A percentile compares a stretch with the other conserved stretches of the same genome.
Conservation (phyloP, 2,888 invertebrate genomes). For the Scaptomyza polygonia region DNA sequence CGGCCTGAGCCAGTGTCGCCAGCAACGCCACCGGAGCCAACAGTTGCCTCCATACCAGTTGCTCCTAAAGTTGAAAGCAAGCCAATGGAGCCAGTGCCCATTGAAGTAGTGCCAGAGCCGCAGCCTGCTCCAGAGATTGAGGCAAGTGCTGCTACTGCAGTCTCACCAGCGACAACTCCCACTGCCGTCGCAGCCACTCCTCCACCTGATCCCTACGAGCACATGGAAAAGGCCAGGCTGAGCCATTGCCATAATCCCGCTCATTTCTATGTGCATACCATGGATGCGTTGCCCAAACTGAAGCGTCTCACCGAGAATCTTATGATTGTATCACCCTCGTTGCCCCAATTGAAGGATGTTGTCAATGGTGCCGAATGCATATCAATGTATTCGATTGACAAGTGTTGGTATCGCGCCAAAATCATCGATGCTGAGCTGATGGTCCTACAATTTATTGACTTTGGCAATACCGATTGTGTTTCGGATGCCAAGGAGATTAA, state of each 20-base stretch:
- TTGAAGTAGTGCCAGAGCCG: constrained; percentile 12
- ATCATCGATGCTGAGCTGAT: constrained; percentile 92
- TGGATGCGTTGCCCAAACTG: constrained; percentile 86
- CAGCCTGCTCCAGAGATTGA: constrained; percentile 21
- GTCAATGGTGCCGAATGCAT: constrained; percentile 87
- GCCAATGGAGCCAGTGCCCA: constrained; percentile 13
- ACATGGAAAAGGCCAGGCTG: constrained; percentile 86
- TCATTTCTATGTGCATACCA: constrained; percentile 90
- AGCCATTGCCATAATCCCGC: constrained; percentile 91
- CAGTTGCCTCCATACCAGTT: constrained; percentile 1
- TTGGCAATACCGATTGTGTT: constrained; percentile 91
- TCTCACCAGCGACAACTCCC: constrained; percentile 5
- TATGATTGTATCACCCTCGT: constrained; percentile 86
- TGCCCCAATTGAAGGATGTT: constrained; percentile 86
- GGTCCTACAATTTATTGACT: constrained; percentile 91
- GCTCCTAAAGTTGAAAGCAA: constrained; percentile 12
- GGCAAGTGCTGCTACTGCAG: constrained; percentile 15
- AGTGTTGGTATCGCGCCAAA: constrained; percentile 95
- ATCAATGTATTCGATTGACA: constrained; percentile 93
- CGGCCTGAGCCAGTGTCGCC: constrained; percentile 16
- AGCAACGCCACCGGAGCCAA: background rate
- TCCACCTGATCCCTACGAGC: constrained; percentile 74
- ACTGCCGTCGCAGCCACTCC: constrained; percentile 9
- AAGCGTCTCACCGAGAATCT: constrained; percentile 87
- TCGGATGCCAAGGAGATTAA: constrained; percentile 88